Evolutionary conservation across 35 echinoderm and acorn worm species (phyloP), one percentile per base, ranked within the genome.

Genomic region (Holothuria glaberrima): DNA sequence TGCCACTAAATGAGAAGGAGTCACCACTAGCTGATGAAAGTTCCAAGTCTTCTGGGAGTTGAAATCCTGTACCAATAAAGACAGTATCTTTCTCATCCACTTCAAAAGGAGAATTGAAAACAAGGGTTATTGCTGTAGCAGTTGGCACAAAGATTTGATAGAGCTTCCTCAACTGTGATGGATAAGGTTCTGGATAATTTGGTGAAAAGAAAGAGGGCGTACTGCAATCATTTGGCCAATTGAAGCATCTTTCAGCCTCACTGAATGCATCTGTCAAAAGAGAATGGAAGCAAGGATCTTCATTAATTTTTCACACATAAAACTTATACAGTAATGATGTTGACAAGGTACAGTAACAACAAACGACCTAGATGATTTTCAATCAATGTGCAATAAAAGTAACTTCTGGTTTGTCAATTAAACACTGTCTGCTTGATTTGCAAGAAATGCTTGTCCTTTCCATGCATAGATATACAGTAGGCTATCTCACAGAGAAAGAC

Each of bases 111-210:
- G 34, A 16, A 20, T 86, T 71, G 87, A 94, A 94, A 19, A 63
- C 68, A 17, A 94, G 52, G 0, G 65, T 82, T 28, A 94, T 91
- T 0, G 75, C 48, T 28, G 38, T 79, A 24, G 93, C 89, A 19
- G 83, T 82, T 20, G 93, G 93, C 17, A 94, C 67, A 74, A 91
- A 94, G 21, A 94, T 59, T 62, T 94, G 93, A 48, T 94, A 94
- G 13, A 91, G 68, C n/a, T 91, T 91, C 22, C 58, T 24, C 18
- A 58, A 82, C 26, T 88, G 50, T 33, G 35, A 54, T 21, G 58
- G 30, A 28, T 94, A 94, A 19, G 36, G 21, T 38, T 88, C 48
- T 4, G 93, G 93, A 48, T 91, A 94, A 41, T 94, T 94, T 20
- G 93, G 93, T 0, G 93, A 94, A 7, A 73, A 36, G 56, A 91